These are phyloP conservation scores for Dolichomitus sp. DNA, from an alignment of 2,888 invertebrate genomes.

Conservation along the genomic window DNA sequence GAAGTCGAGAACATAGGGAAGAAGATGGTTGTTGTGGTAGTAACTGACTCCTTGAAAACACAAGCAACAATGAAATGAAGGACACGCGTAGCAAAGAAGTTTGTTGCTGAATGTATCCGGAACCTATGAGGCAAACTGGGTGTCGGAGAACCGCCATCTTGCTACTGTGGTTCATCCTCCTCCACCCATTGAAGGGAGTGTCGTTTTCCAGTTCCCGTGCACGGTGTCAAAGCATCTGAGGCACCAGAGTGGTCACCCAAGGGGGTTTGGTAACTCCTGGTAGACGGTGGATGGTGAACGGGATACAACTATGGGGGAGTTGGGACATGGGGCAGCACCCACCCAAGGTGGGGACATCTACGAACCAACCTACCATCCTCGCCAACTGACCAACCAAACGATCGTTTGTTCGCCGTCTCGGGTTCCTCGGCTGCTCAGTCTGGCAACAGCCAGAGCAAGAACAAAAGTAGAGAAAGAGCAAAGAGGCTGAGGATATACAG, in stretches of 20 bases:
- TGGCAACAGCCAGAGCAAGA: slow-evolving; percentile 52
- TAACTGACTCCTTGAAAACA: slow-evolving; percentile 52
- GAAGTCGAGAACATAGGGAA: slow-evolving; percentile 17
- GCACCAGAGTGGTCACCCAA: slow-evolving; percentile 41
- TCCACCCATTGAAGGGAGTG: slow-evolving; percentile 78
- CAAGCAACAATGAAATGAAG: slow-evolving; percentile 48
- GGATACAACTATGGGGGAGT: slow-evolving; percentile 40
- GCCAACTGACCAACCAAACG: slow-evolving; percentile 85
- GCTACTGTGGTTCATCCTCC: slow-evolving; percentile 74
- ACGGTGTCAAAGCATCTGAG: slow-evolving; percentile 16
- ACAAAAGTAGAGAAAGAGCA: slow-evolving; percentile 54
- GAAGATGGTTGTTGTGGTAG: slow-evolving; percentile 24
- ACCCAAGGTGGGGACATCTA: slow-evolving; percentile 77
- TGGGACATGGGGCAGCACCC: slow-evolving; percentile 62
- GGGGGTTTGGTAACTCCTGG: slow-evolving; percentile 48
- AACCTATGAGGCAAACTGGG: slow-evolving; percentile 30
- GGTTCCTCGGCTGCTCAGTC: slow-evolving; percentile 47
- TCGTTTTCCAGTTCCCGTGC: slow-evolving; percentile 67
- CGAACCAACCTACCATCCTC: slow-evolving; percentile 82
- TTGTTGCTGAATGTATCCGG: slow-evolving; percentile 29
- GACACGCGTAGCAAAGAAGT: background rate
- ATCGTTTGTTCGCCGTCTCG: slow-evolving; percentile 81
- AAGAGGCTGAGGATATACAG: slow-evolving; percentile 38
- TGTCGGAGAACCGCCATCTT: slow-evolving; percentile 79
- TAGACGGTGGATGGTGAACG: slow-evolving; percentile 54